phyloP scores from a whole-genome alignment of 2,888 invertebrate genomes.

The Coremacera marginata region DNA sequence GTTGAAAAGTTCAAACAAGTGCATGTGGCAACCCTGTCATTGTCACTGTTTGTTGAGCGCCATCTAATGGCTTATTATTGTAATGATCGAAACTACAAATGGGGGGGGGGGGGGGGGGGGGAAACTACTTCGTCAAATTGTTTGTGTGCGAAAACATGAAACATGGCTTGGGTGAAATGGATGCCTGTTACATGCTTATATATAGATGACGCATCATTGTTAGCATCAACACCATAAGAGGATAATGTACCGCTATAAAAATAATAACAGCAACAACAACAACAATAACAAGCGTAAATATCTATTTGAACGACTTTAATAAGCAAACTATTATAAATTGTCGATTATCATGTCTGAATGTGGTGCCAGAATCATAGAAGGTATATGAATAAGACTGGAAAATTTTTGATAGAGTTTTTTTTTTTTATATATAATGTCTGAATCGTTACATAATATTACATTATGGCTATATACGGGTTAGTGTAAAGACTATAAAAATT shows the following conservation, averaged over 20 bases:
- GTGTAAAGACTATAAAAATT: too few relatives aligned
- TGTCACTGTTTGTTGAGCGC: neutral
- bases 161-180: too few relatives aligned
- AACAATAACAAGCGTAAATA: conserved; percentile 20
- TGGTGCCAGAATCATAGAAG: neutral
- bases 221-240: conserved; percentile 16
- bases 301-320: neutral
- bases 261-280: conserved; percentile 7
- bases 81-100: conserved; percentile 17
- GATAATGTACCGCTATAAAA: conserved; percentile 12
- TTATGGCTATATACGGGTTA: too few relatives aligned
- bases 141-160: neutral
- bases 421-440: too few relatives aligned
- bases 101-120: too few relatives aligned
- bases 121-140: conserved; percentile 16
- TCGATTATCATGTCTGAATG: neutral
- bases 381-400: neutral
- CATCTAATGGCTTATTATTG: conserved; percentile 29
- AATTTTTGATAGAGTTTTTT: too few relatives aligned
- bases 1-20: conserved; percentile 8
- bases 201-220: conserved; percentile 7
- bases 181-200: too few relatives aligned
- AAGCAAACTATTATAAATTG: neutral
- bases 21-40: neutral
- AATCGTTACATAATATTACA: too few relatives aligned